phyloP scores from a whole-genome alignment of 1,140 invertebrate genomes.

The Gryon sp. region DNA sequence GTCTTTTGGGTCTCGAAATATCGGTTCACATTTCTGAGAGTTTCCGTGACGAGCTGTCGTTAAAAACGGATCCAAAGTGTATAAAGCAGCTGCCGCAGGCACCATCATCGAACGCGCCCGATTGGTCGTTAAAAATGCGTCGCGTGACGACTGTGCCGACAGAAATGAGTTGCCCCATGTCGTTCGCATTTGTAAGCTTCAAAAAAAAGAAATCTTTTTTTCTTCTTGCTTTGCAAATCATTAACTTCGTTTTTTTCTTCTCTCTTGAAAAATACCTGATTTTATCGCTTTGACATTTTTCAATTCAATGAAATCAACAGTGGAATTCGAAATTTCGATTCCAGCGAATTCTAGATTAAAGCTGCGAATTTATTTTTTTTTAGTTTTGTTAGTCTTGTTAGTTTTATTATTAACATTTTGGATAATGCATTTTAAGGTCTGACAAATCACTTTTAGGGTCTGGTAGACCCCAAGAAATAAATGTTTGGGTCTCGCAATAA shows the following conservation, averaged over 20 bases:
- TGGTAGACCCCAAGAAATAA: no score
- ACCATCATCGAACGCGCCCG: constrained; percentile 7
- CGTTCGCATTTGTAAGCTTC: constrained; percentile 21
- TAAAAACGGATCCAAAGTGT: constrained; percentile 63
- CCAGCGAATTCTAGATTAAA: no score
- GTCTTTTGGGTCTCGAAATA: constrained; percentile 21
- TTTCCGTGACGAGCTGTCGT: constrained; percentile 66
- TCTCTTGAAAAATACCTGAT: neutral
- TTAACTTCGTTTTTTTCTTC: neutral
- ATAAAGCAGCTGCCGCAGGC: constrained; percentile 48
- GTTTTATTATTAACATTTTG: no score
- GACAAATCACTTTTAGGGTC: no score
- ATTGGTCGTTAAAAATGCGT: constrained; percentile 61
- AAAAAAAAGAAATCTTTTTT: constrained; percentile 20
- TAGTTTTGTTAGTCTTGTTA: no score
- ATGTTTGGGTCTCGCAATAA: no score
- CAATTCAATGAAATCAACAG: no score
- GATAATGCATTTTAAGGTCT: no score
- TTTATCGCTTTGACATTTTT: constrained; percentile 11
- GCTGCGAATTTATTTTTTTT: no score
- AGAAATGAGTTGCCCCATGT: constrained; percentile 19
- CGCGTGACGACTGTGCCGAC: constrained; percentile 45
- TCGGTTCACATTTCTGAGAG: constrained; percentile 55
- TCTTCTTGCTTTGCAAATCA: constrained; percentile 38
- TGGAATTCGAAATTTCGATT: no score